Conservation (phyloP, 2,888 invertebrate species). For the Fabriciana adippe region DNA sequence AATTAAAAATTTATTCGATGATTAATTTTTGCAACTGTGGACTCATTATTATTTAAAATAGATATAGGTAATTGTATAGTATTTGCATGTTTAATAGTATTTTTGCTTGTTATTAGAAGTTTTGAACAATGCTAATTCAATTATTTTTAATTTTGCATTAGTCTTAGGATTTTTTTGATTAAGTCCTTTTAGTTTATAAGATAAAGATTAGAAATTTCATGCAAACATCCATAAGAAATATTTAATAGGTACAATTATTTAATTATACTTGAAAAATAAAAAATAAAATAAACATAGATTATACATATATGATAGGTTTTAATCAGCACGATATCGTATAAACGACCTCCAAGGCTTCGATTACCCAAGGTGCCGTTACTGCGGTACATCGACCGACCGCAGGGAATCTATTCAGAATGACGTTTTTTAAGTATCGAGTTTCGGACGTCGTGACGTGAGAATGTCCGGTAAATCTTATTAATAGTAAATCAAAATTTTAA, state of each 20-base stretch:
- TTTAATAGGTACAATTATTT: no score
- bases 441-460: slow-evolving; percentile 22
- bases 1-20: background rate
- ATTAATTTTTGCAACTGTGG: no score
- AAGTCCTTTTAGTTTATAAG: no score
- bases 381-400: slow-evolving; percentile 30
- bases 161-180: no score
- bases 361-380: slow-evolving; percentile 38
- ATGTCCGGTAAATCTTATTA: slow-evolving; percentile 15
- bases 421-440: slow-evolving; percentile 20
- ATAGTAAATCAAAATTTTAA: slow-evolving; percentile 16
- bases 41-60: no score
- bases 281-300: no score
- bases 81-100: background rate
- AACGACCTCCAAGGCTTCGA: slow-evolving; percentile 21
- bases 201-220: no score
- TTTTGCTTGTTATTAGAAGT: no score
- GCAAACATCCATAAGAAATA: no score
- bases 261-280: background rate
- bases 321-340: slow-evolving; percentile 20
- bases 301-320: background rate
- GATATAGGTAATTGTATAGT: no score
- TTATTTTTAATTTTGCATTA: no score
- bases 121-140: no score
- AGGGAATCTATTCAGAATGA: slow-evolving; percentile 23